These are phyloP conservation scores for Heliconius sara DNA, from an alignment of 2,888 invertebrate genomes.

Conservation along the genomic window DNA sequence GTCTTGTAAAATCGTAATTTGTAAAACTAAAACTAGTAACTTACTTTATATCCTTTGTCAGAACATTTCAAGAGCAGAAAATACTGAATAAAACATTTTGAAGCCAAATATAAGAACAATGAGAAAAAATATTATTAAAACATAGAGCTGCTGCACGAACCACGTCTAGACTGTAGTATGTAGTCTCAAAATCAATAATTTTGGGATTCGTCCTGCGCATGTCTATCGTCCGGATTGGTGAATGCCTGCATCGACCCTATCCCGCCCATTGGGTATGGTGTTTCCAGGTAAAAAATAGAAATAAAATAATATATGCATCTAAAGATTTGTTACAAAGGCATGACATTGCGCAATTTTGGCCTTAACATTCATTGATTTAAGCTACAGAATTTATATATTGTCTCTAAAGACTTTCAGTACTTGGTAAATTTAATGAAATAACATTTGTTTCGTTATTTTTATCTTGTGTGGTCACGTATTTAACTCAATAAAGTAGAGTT, in stretches of 20 bases:
- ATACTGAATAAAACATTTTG: neutral
- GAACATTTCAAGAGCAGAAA: neutral
- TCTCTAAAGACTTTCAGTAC: no score
- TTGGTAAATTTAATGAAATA: no score
- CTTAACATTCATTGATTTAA: no score
- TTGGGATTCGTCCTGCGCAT: slow-evolving; percentile 10
- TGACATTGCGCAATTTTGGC: no score
- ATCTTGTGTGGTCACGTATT: no score
- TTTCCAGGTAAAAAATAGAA: slow-evolving; percentile 7
- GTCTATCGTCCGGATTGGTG: neutral
- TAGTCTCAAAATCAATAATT: neutral
- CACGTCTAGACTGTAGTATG: neutral
- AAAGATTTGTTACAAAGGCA: no score
- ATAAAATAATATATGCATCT: neutral
- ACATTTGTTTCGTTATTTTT: no score
- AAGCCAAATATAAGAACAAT: neutral
- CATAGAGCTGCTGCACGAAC: neutral
- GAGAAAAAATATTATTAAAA: neutral
- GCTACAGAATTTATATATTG: no score
- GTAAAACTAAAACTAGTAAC: neutral
- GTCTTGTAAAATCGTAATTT: neutral
- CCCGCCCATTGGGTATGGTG: neutral
- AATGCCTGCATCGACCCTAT: neutral
- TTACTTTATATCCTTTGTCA: slow-evolving; percentile 3
- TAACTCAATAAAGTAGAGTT: no score